Base-by-base conservation (phyloP, 1,140 invertebrate species). In the Fopius arisanus region DNA sequence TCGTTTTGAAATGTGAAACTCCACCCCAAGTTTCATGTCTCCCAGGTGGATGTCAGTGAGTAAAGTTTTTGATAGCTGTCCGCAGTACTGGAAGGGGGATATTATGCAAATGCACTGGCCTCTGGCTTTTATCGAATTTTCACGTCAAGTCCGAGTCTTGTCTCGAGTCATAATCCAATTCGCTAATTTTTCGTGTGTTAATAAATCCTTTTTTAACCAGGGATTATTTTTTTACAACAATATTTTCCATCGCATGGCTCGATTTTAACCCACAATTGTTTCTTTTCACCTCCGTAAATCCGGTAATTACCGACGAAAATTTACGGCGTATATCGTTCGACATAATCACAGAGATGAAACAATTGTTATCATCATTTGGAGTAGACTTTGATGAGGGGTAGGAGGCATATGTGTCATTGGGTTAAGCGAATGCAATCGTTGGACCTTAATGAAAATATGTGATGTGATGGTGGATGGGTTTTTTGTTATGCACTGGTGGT, bases 201-300 rank as follows among this genome's bases (percentile, higher is more conserved):
- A n/a, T n/a, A n/a, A n/a, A n/a, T n/a, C n/a, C n/a, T n/a, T n/a
- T n/a, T n/a, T n/a, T n/a, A n/a, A n/a, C n/a, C n/a, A n/a, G n/a
- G n/a, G n/a, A n/a, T n/a, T n/a, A n/a, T n/a, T n/a, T n/a, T n/a
- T n/a, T n/a, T n/a, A n/a, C n/a, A n/a, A n/a, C n/a, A n/a, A n/a
- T n/a, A n/a, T n/a, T n/a, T n/a, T n/a, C n/a, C n/a, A n/a, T n/a
- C n/a, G n/a, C n/a, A n/a, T n/a, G n/a, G n/a, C n/a, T n/a, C n/a
- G n/a, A n/a, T n/a, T n/a, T n/a, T n/a, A n/a, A n/a, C n/a, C n/a
- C n/a, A n/a, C n/a, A n/a, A 68, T 68, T 70, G 41, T 70, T 70
- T 54, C 43, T 28, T 70, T 68, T 68, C 67, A 51, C 68, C 68
- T 70, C 68, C 43, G 23, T 59, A 28, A 70, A 26, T 54, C 41